Percentiles rank a stretch among this genome's conserved stretches.
Conservation (phyloP, 2,888 invertebrate species). For the Anthoptus insignis region DNA sequence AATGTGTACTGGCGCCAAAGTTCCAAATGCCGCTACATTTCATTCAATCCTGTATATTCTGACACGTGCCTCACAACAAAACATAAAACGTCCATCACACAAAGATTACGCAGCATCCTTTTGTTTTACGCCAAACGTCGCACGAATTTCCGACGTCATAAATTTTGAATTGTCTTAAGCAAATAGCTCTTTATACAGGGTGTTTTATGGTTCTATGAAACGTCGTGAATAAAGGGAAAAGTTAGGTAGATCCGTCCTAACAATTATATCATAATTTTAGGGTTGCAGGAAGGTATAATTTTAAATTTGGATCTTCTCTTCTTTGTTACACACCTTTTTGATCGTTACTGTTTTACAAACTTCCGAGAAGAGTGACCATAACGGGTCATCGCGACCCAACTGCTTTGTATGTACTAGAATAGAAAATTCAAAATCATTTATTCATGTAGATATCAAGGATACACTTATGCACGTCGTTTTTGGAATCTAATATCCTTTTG, state of each 20-base stretch:
- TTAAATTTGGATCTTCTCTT: too few species aligned
- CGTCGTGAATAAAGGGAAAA: not conserved
- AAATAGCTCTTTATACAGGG: slow-evolving; percentile 16
- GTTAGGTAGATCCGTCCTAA: not conserved
- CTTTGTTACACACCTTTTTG: too few species aligned
- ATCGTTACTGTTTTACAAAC: too few species aligned
- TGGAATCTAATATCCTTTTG: too few species aligned
- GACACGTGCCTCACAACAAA: slow-evolving; percentile 11
- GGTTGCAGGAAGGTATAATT: not conserved
- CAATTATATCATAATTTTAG: not conserved
- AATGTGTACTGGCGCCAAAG: too few species aligned
- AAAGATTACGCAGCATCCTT: slow-evolving; percentile 15
- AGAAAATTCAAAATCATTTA: too few species aligned
- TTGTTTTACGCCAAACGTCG: slow-evolving; percentile 29
- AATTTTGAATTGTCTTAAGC: slow-evolving; percentile 25
- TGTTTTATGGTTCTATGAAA: not conserved
- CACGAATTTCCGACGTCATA: slow-evolving; percentile 14
- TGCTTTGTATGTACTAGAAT: too few species aligned
- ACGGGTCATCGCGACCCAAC: too few species aligned
- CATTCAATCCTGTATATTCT: not conserved
- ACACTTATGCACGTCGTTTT: too few species aligned
- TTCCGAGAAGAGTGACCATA: too few species aligned
- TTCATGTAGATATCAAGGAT: too few species aligned
- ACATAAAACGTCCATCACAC: slow-evolving; percentile 22
- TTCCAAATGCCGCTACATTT: not conserved